Evolutionary conservation across 2,797 vertebrate species (phyloP), one percentile per base, ranked within the genome.

Genomic region (Zalophus californianus): DNA sequence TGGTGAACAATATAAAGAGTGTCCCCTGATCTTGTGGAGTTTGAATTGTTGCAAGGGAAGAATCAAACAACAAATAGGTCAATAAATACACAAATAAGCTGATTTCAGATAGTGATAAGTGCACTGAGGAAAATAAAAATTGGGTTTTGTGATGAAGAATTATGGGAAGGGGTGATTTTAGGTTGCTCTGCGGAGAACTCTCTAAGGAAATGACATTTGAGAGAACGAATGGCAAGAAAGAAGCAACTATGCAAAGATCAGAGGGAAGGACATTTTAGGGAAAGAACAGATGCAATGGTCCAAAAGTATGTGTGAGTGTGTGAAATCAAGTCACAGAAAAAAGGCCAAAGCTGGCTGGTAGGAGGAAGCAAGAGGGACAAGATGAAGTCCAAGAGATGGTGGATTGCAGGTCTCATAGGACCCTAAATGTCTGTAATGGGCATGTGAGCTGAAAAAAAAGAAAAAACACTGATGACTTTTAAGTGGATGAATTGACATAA

Each of bases 21-120:
- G n/a, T 12, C 1, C 3, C 4, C 60, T 13, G 9, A 0, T 23
- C 41, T 15, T 13, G 14, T 14, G 20, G 14, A 16, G 8, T 27
- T 44, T 41, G 10, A 50, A 77, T 70, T n/a, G 18, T 72, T 27
- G 5, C 6, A 16, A 35, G 11, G 4, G 25, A 77, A 70, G 41
- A 29, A 13, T 72, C 70, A 70, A 52, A 20, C 8, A 62, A 23
- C 18, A 38, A 12, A 16, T 1, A 38, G 27, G 12, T n/a, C 5
- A 9, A 16, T 13, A 44, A 38, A n/a, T 38, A 29, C 2, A 48
- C n/a, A 44, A 35, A 64, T 4, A 70, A 75, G 10, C 32, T 66
- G 13, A 27, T 72, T 64, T 73, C 23, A 20, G n/a, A 9, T 54
- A 44, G 23, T 38, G 5, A 10, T 48, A 62, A 35, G 27, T 32